Conservation (phyloP, 1,140 invertebrate genomes). For the Elymnias hypermnestra region DNA sequence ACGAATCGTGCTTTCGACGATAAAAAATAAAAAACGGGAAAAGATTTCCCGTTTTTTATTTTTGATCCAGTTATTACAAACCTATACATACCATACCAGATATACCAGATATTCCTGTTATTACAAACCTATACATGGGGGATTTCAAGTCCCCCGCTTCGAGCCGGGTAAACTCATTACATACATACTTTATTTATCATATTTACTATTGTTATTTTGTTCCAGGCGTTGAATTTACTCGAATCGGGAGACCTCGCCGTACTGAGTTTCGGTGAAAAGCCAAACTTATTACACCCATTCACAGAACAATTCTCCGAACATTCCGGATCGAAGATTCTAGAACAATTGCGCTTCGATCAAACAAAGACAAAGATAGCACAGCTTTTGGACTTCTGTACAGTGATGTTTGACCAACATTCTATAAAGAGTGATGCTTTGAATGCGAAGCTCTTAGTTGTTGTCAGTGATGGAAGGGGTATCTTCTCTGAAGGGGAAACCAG, state of each 20-base stretch:
- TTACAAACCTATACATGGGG: too few species aligned
- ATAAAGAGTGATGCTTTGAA: slow-evolving; percentile 79
- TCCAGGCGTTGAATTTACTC: slow-evolving; percentile 90
- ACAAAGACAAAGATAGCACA: slow-evolving; percentile 88
- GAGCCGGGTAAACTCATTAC: too few species aligned
- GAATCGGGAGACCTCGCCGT: slow-evolving; percentile 95
- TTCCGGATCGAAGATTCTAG: slow-evolving; percentile 86
- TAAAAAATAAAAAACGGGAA: too few species aligned
- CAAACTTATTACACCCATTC: slow-evolving; percentile 90
- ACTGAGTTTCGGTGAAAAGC: slow-evolving; percentile 93
- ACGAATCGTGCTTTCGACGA: too few species aligned
- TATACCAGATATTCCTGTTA: too few species aligned
- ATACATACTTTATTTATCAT: too few species aligned
- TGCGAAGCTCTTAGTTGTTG: slow-evolving; percentile 91
- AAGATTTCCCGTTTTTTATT: too few species aligned
- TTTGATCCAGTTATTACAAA: too few species aligned
- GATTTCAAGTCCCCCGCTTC: too few species aligned
- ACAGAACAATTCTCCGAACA: slow-evolving; percentile 90
- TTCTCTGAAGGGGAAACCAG: slow-evolving; percentile 91
- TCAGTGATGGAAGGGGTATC: slow-evolving; percentile 96
- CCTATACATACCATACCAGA: too few species aligned
- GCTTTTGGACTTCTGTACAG: slow-evolving; percentile 86
- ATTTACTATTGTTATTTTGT: slow-evolving; percentile 13
- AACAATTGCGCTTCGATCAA: slow-evolving; percentile 88
- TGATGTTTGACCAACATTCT: slow-evolving; percentile 80